These are phyloP conservation scores for Leucoraja ocellata DNA, from an alignment of 2,797 vertebrate genomes.

Conservation along the genomic window DNA sequence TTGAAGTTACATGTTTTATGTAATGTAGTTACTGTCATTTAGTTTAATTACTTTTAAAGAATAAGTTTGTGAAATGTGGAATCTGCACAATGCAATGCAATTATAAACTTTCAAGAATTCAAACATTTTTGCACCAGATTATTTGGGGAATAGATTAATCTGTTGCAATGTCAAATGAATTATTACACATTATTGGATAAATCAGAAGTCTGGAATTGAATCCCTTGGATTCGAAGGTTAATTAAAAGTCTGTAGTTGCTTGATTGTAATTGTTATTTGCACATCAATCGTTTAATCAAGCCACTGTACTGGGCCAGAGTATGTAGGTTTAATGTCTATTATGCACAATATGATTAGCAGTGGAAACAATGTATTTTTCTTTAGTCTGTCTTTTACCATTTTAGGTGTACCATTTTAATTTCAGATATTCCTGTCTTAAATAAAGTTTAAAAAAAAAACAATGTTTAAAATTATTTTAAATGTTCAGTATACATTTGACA, in stretches of 20 bases:
- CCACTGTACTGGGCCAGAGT: neutral
- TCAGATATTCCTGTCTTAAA: neutral
- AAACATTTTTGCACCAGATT: neutral
- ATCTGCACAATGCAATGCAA: neutral
- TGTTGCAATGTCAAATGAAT: neutral
- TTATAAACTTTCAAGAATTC: neutral
- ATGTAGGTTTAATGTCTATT: neutral
- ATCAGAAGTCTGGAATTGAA: neutral
- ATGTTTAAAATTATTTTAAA: neutral
- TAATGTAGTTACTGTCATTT: neutral
- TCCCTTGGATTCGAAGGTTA: neutral
- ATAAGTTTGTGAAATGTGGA: too few species aligned
- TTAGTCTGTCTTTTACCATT: neutral
- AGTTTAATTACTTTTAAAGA: conserved; percentile 12
- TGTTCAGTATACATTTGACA: neutral
- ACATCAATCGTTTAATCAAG: neutral
- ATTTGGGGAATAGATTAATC: neutral
- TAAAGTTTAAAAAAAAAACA: neutral
- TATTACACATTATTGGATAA: neutral
- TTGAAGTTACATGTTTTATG: neutral
- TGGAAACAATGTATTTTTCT: neutral
- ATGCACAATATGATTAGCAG: neutral
- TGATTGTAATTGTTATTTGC: neutral
- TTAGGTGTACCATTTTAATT: neutral
- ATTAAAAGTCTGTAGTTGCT: neutral